Percentiles rank a stretch among this genome's conserved stretches.
These are phyloP conservation scores for Ganaspis brasiliensis DNA, from an alignment of 2,888 invertebrate species.

Conservation along the genomic window DNA sequence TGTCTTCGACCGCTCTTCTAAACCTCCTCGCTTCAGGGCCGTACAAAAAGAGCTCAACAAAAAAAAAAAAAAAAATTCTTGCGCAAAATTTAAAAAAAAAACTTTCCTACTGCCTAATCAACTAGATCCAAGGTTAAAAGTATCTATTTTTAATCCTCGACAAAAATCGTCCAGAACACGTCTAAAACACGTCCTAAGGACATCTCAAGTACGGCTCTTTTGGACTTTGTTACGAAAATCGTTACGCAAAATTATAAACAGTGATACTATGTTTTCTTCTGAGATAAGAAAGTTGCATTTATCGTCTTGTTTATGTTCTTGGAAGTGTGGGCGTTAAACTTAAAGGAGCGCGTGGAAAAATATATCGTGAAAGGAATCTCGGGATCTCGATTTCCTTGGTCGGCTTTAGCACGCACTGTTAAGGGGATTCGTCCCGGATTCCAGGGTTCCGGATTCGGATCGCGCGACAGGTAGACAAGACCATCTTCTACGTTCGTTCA, in stretches of 20 bases:
- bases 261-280: no score
- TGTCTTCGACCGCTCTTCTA: constrained; percentile 74
- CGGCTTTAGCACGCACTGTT: constrained; percentile 29
- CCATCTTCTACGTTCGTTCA: constrained; percentile 36
- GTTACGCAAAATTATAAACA: no score
- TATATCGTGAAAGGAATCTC: constrained; percentile 21
- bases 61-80: not conserved
- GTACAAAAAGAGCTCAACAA: not conserved
- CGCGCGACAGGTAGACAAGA: constrained; percentile 27
- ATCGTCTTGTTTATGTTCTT: not conserved
- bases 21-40: constrained; percentile 29
- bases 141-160: no score
- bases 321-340: not conserved
- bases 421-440: constrained; percentile 41
- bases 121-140: no score
- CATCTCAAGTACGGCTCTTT: no score
- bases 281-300: no score
- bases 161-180: no score
- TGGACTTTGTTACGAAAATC: no score
- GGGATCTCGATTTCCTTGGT: constrained; percentile 10
- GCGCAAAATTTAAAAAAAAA: no score
- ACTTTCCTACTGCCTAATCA: no score
- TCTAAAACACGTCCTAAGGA: no score
- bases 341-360: constrained; percentile 3
- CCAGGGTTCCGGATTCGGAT: constrained; percentile 17